A percentile compares a stretch with the other conserved stretches of the same genome.
Evolutionary conservation across 2,797 vertebrate genomes (phyloP).

Genomic region (Taenioides sp.): DNA sequence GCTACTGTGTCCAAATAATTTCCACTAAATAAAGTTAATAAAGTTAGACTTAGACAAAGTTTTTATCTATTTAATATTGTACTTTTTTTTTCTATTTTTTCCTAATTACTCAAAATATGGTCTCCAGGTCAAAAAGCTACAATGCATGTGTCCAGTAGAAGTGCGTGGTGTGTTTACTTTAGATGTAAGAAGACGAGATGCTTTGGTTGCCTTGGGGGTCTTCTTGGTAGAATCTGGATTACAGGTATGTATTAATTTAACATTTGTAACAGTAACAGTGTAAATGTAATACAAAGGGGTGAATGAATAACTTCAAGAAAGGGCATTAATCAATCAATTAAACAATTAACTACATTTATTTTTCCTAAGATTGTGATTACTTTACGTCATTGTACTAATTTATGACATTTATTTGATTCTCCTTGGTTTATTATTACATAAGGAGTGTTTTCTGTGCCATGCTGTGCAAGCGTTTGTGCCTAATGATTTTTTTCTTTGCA

Average conservation of each 20-base stretch:
- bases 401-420: neutral
- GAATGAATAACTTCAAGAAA: neutral
- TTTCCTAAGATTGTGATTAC: too few species aligned
- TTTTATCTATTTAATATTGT: too few species aligned
- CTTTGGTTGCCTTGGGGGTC: slow-evolving; percentile 91
- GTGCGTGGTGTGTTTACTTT: slow-evolving; percentile 89
- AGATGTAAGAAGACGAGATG: slow-evolving; percentile 92
- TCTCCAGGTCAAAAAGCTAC: slow-evolving; percentile 89
- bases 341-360: too few species aligned
- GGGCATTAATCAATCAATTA: neutral
- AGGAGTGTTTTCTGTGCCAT: neutral
- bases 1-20: too few species aligned
- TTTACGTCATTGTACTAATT: too few species aligned
- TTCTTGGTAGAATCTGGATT: slow-evolving; percentile 94
- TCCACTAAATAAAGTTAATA: too few species aligned
- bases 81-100: neutral
- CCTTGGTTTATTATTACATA: neutral
- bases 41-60: too few species aligned
- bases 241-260: slow-evolving; percentile 78
- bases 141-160: slow-evolving; percentile 96
- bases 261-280: neutral
- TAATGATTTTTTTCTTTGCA: slow-evolving; percentile 64
- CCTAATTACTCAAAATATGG: neutral
- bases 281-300: neutral
- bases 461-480: slow-evolving; percentile 23